phyloP scores from a whole-genome alignment of 2,797 vertebrate species.

The Acridotheres tristis region DNA sequence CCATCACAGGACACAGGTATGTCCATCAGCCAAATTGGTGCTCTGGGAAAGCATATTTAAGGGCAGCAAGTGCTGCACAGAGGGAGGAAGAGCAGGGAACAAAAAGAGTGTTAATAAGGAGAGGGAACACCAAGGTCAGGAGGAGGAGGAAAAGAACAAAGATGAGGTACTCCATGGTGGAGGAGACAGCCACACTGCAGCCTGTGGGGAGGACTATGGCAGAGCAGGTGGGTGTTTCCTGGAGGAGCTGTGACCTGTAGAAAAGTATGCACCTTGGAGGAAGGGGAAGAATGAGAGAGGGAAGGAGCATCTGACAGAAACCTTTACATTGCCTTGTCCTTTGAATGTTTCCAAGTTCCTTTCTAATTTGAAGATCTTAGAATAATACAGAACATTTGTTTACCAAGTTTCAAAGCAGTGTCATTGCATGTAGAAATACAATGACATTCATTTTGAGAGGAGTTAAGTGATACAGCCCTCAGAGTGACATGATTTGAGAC shows the following conservation, averaged over 20 bases:
- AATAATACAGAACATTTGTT: background rate
- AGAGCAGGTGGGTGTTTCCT: background rate
- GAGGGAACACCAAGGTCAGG: background rate
- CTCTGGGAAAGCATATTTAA: background rate
- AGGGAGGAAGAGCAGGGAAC: background rate
- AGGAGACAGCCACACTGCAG: background rate
- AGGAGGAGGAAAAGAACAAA: background rate
- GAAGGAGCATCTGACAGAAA: background rate
- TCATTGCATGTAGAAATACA: background rate
- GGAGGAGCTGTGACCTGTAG: rapidly evolving
- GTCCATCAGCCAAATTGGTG: background rate
- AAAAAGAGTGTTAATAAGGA: background rate
- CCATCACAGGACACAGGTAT: background rate
- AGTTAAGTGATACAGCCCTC: background rate
- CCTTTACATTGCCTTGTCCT: background rate
- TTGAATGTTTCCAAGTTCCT: background rate
- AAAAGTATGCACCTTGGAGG: background rate
- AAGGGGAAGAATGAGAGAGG: background rate
- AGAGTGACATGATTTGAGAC: background rate
- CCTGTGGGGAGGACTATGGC: background rate
- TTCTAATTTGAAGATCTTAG: background rate
- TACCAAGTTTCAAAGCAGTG: background rate
- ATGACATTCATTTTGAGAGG: background rate
- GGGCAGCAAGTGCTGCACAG: background rate
- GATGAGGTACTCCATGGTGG: rapidly evolving